These are phyloP conservation scores for Poicephalus gulielmi DNA, from an alignment of 2,113 vertebrate species.

Conservation along the genomic window DNA sequence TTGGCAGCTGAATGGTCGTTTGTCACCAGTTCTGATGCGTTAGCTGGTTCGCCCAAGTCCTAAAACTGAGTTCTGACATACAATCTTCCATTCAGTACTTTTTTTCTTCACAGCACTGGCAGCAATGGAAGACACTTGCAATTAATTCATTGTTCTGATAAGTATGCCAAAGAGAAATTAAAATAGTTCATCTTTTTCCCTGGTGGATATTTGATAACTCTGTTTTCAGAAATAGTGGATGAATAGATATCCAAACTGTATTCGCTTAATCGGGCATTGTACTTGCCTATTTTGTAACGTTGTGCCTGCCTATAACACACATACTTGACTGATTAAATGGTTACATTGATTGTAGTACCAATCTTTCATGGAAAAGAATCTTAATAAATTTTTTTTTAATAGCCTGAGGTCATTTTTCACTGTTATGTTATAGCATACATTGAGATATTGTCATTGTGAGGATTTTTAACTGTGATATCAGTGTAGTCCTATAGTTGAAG, in stretches of 20 bases:
- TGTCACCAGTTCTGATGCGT: background rate
- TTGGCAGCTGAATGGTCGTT: background rate
- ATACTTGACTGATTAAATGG: slow-evolving; percentile 60
- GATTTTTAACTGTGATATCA: background rate
- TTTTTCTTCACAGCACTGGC: slow-evolving; percentile 18
- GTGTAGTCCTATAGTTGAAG: background rate
- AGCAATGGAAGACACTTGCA: slow-evolving; percentile 44
- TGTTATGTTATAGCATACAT: background rate
- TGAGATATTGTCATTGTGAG: background rate
- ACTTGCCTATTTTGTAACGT: slow-evolving; percentile 57
- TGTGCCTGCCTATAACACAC: slow-evolving; percentile 68
- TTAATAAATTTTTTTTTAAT: slow-evolving; percentile 54
- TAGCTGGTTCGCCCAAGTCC: background rate
- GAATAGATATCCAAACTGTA: slow-evolving; percentile 47
- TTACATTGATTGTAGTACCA: slow-evolving; percentile 62
- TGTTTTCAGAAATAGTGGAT: slow-evolving; percentile 52
- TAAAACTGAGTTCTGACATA: background rate
- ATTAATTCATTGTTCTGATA: slow-evolving; percentile 34
- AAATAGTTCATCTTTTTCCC: slow-evolving; percentile 41
- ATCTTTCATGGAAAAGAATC: slow-evolving; percentile 30
- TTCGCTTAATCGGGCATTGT: slow-evolving; percentile 22
- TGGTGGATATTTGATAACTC: slow-evolving; percentile 44
- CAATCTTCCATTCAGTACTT: background rate
- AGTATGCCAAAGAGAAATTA: slow-evolving; percentile 69
- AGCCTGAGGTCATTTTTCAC: background rate